Base-by-base conservation (phyloP, 2,113 vertebrate species). In the Stomatorhinus ivindoensis region DNA sequence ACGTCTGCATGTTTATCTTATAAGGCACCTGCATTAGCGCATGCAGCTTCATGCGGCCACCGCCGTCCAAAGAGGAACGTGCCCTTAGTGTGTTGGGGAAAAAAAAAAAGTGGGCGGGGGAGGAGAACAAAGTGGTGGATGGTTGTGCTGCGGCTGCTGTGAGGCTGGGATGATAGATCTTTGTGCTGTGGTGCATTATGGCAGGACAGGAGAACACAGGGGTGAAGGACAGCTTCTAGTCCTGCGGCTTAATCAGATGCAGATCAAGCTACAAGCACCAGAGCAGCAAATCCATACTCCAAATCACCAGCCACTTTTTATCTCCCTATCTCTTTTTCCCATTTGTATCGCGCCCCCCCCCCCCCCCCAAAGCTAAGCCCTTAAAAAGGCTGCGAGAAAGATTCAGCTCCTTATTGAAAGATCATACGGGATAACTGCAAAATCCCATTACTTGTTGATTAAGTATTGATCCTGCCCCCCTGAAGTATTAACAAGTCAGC, bases 361-460 rank as follows among this genome's bases (percentile, higher is more conserved):
- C 95, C 65, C 27, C 24, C 9, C n/a, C 19, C 94, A 95, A 46
- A 65, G 35, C 89, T 48, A 51, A 94, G 95, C 96, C 94, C 94
- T 94, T 96, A 96, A 95, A 88, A 95, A 94, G 96, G 93, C 94
- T 24, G 39, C 21, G 89, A 69, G 61, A 2, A 93, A 94, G 97
- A 97, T 97, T 94, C 90, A 1, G 96, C 96, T 94, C 96, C 97
- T 97, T 97, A 97, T 97, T 97, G 96, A 97, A 97, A 98, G 97
- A 99, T 98, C 97, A 98, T 97, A 97, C 95, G 95, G 96, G 97
- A 97, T 97, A 97, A 97, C 97, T 97, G 97, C 96, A 96, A 97
- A 98, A 98, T 97, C 97, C 97, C 96, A 97, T 97, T 97, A 97
- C 96, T 97, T 98, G 97, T 98, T 99, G 98, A 98, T 98, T 98